Evolutionary conservation across 92 coral and sea anemone genomes (phyloP).

Genomic region (Parazoanthus atlanticus): DNA sequence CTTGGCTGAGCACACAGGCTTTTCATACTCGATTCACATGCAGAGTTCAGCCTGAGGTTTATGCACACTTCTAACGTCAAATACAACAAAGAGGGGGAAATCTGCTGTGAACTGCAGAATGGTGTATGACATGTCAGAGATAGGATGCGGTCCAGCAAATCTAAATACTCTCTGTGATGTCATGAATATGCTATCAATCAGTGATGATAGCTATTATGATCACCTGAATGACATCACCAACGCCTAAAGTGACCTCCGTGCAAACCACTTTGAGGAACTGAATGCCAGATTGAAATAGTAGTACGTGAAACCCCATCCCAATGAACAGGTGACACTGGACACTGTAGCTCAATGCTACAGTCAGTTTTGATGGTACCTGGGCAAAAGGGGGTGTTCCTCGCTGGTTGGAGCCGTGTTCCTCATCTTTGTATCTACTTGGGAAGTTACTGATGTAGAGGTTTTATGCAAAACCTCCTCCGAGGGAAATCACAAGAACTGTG

Average conservation of each 20-base stretch:
- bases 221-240: too few relatives aligned
- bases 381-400: background rate
- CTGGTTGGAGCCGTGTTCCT: background rate
- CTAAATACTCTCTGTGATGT: background rate
- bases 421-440: background rate
- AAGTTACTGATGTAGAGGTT: background rate
- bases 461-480: background rate
- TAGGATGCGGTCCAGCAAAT: background rate
- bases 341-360: background rate
- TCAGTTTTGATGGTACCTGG: conserved; percentile 8
- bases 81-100: conserved; percentile 9
- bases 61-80: background rate
- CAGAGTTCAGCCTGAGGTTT: conserved; percentile 7
- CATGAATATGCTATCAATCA: too few relatives aligned
- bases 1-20: background rate
- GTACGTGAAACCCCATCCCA: background rate
- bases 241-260: too few relatives aligned
- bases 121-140: conserved; percentile 6
- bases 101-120: conserved; percentile 18
- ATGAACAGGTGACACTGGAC: background rate
- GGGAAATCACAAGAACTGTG: conserved; percentile 1
- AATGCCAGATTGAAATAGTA: background rate
- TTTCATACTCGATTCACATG: background rate
- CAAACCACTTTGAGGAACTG: too few relatives aligned
- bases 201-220: too few relatives aligned